These are phyloP conservation scores for Sinelater perroti DNA, from an alignment of 2,888 invertebrate species.

Conservation along the genomic window DNA sequence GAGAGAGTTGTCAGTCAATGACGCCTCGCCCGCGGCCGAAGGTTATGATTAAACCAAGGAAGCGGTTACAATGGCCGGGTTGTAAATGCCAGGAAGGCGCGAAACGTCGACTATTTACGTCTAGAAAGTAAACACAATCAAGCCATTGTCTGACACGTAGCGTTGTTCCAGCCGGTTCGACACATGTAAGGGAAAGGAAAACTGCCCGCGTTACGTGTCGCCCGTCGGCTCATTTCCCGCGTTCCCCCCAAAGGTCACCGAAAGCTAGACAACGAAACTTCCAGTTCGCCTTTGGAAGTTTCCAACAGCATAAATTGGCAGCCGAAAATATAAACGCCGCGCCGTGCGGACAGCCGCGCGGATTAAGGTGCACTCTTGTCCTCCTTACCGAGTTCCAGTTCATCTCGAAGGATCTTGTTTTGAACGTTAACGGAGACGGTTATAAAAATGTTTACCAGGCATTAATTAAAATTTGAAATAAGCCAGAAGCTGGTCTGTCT, in stretches of 20 bases:
- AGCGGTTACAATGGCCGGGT: neutral
- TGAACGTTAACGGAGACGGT: too few species aligned
- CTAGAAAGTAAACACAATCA: conserved; percentile 22
- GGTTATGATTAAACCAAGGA: conserved; percentile 4
- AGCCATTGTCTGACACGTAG: conserved; percentile 9
- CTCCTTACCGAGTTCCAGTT: too few species aligned
- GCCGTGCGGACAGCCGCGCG: too few species aligned
- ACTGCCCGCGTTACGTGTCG: neutral
- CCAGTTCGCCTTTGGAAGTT: too few species aligned
- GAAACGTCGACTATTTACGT: conserved; percentile 1
- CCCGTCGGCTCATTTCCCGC: neutral
- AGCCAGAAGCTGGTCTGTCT: too few species aligned
- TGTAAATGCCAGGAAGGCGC: conserved; percentile 15
- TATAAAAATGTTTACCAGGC: too few species aligned
- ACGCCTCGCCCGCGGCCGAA: neutral
- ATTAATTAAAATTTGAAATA: too few species aligned
- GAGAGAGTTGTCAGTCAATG: conserved; percentile 4
- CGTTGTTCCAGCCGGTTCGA: too few species aligned
- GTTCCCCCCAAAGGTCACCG: neutral
- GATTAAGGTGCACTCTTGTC: too few species aligned
- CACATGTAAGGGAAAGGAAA: conserved; percentile 15
- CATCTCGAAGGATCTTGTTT: too few species aligned
- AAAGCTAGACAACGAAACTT: neutral
- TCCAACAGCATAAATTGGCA: too few species aligned
- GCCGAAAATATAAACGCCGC: too few species aligned